These are phyloP conservation scores for Piezodorus guildinii DNA, from an alignment of 1,140 invertebrate species.

Conservation along the genomic window DNA sequence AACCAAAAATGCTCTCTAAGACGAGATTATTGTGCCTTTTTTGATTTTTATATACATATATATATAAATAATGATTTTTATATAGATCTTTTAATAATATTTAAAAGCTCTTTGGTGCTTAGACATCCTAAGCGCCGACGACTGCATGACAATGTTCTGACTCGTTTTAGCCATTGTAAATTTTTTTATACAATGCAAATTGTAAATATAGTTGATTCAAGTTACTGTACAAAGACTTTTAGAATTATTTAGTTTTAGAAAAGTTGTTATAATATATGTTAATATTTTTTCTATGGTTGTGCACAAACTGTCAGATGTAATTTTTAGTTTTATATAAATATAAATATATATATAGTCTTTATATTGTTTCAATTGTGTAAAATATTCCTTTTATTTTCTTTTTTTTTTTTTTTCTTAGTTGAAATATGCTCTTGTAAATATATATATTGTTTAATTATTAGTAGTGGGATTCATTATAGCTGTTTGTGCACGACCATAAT, in stretches of 20 bases:
- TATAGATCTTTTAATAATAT: conserved; percentile 11
- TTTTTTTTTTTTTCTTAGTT: conserved; percentile 1
- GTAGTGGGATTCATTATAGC: neutral
- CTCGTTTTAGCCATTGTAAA: conserved; percentile 15
- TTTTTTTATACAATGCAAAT: neutral
- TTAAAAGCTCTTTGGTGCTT: conserved; percentile 14
- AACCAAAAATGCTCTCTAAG: conserved; percentile 11
- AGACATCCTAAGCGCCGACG: conserved; percentile 4
- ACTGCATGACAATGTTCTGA: neutral
- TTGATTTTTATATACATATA: conserved; percentile 1
- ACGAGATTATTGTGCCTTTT: conserved; percentile 18
- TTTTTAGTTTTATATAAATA: conserved; percentile 3
- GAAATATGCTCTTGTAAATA: neutral
- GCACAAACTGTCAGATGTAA: conserved; percentile 10
- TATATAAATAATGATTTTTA: conserved; percentile 14
- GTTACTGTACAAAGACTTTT: conserved; percentile 11
- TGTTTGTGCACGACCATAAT: conserved; percentile 10
- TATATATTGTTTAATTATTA: neutral
- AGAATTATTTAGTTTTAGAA: conserved; percentile 12
- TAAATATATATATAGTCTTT: conserved; percentile 1
- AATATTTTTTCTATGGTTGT: conserved; percentile 1
- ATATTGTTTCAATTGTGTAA: neutral
- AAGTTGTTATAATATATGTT: conserved; percentile 5
- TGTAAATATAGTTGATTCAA: conserved; percentile 4
- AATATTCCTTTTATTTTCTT: neutral